Conservation (phyloP, 2,888 invertebrate species). For the Abrostola tripartita region DNA sequence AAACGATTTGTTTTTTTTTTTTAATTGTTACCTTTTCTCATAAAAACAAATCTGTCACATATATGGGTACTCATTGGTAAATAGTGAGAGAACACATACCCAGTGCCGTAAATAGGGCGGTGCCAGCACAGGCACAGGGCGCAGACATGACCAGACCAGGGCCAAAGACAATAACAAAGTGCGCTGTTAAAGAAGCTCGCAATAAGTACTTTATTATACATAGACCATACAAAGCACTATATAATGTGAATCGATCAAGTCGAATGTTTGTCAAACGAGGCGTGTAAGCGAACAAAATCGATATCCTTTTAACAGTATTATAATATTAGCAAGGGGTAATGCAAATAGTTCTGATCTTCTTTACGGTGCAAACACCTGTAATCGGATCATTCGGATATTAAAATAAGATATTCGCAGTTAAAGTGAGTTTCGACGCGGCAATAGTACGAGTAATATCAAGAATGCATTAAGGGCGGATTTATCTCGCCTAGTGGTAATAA, state of each 20-base stretch:
- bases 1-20: no score
- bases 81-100: no score
- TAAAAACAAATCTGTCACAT: no score
- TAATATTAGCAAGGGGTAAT: slow-evolving; percentile 19
- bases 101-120: no score
- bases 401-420: slow-evolving; percentile 31
- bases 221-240: neutral
- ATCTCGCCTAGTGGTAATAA: slow-evolving; percentile 31
- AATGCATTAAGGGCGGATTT: slow-evolving; percentile 39
- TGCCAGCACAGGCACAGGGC: no score
- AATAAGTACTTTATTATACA: neutral
- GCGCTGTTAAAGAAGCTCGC: no score
- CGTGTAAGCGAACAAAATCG: neutral
- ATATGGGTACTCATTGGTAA: no score
- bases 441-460: slow-evolving; percentile 19
- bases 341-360: slow-evolving; percentile 19
- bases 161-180: no score
- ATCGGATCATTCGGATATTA: slow-evolving; percentile 31
- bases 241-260: no score
- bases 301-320: slow-evolving; percentile 10
- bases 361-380: slow-evolving; percentile 30
- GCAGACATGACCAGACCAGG: no score
- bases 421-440: slow-evolving; percentile 15
- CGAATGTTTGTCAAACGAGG: neutral
- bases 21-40: no score